These are phyloP conservation scores for Tiliacea citrago DNA, from an alignment of 2,888 invertebrate species.

Conservation along the genomic window DNA sequence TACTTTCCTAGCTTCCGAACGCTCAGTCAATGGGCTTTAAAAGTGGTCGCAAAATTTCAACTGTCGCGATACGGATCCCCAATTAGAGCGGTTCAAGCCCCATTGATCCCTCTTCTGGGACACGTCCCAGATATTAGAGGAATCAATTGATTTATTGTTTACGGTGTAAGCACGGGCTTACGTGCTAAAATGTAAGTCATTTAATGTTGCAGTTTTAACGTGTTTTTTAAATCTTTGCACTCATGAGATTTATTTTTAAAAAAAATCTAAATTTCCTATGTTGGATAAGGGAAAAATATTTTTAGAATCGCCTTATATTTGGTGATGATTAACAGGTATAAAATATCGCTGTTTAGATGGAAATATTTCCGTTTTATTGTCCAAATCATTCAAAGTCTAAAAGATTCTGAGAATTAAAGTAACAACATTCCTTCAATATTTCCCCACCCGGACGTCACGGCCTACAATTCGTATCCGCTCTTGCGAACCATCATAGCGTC, in stretches of 20 bases:
- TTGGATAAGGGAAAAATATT: not conserved
- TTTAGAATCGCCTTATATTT: not conserved
- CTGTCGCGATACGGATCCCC: constrained; percentile 73
- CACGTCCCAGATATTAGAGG: constrained; percentile 68
- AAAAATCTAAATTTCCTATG: too few relatives aligned
- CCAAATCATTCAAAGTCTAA: not conserved
- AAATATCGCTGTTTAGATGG: not conserved
- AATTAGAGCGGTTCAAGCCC: constrained; percentile 72
- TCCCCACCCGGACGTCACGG: too few relatives aligned
- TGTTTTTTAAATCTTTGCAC: not conserved
- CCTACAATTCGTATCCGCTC: too few relatives aligned
- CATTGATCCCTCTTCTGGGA: constrained; percentile 67
- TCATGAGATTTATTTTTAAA: not conserved
- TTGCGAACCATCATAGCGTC: too few relatives aligned
- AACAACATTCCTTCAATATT: not conserved
- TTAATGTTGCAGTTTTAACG: not conserved
- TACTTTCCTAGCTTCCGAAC: constrained; percentile 56
- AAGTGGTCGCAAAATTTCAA: constrained; percentile 74
- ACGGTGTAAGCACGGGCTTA: constrained; percentile 17
- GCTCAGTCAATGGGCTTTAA: constrained; percentile 67
- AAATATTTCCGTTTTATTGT: not conserved
- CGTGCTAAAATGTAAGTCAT: not conserved
- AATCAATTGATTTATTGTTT: constrained; percentile 62
- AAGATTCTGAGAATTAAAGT: not conserved
- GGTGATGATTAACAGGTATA: too few relatives aligned